Evolutionary conservation across 2,113 vertebrate species (phyloP).

Genomic region (Xiphophorus hellerii): DNA sequence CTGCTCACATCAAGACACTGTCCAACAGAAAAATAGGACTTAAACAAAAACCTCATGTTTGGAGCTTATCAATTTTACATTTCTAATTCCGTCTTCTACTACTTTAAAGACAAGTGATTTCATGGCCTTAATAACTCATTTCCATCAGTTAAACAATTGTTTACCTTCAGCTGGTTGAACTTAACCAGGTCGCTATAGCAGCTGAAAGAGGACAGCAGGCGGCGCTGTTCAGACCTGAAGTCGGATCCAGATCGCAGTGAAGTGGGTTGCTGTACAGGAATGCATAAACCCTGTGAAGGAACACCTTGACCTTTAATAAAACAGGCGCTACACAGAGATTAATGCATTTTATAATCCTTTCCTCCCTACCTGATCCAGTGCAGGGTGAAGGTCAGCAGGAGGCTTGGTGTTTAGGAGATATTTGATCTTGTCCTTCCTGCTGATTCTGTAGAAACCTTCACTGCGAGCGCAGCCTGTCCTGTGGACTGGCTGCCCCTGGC

Average conservation of each 20-base stretch:
- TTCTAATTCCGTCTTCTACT: no score
- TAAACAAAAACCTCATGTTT: no score
- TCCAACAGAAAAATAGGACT: no score
- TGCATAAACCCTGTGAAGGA: conserved; percentile 84
- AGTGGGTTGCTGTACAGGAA: conserved; percentile 84
- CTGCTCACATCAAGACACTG: background rate
- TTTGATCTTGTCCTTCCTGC: conserved; percentile 92
- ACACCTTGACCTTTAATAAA: background rate
- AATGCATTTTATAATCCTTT: background rate
- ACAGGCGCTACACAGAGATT: background rate
- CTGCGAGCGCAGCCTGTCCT: conserved; percentile 91
- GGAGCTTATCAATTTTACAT: no score
- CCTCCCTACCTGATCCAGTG: conserved; percentile 84
- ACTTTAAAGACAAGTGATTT: no score
- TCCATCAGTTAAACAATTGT: background rate
- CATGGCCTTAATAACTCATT: background rate
- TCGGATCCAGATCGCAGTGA: conserved; percentile 92
- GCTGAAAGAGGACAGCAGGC: conserved; percentile 94
- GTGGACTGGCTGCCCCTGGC: conserved; percentile 84
- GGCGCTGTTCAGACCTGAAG: conserved; percentile 93
- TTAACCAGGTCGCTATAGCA: conserved; percentile 97
- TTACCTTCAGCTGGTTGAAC: conserved; percentile 98
- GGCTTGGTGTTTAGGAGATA: conserved; percentile 87
- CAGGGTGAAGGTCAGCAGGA: conserved; percentile 81
- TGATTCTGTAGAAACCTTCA: conserved; percentile 96